A percentile compares a stretch with the other conserved stretches of the same genome.
These are phyloP conservation scores for Heteromyza rotundicornis DNA, from an alignment of 2,888 invertebrate species.

Conservation along the genomic window DNA sequence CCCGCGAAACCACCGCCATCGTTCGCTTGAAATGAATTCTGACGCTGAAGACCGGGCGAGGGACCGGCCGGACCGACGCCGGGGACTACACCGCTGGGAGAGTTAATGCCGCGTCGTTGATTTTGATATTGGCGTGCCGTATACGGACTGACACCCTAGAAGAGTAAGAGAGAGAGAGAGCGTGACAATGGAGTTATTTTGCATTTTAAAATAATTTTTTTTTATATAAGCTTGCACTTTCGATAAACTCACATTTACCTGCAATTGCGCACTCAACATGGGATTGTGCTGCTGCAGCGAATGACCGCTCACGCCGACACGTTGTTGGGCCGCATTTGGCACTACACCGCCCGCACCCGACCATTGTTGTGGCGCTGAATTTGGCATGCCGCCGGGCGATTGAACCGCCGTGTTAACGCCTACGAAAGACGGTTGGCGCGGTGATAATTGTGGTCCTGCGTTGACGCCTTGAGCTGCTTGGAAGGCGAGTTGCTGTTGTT, in stretches of 20 bases:
- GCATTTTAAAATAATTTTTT: background rate
- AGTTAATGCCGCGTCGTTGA: constrained; percentile 59
- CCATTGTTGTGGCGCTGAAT: constrained; percentile 43
- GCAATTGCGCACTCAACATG: constrained; percentile 85
- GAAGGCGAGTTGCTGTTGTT: constrained; percentile 40
- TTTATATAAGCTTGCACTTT: background rate
- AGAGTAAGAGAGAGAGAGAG: constrained; percentile 24
- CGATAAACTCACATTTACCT: constrained; percentile 65
- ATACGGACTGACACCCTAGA: constrained; percentile 56
- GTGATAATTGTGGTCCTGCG: constrained; percentile 59
- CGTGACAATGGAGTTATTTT: background rate
- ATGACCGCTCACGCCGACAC: too few relatives aligned
- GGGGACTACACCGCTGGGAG: constrained; percentile 52
- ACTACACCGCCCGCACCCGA: constrained; percentile 29
- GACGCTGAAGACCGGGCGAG: constrained; percentile 52
- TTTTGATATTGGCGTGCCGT: constrained; percentile 57
- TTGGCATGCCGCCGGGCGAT: constrained; percentile 59
- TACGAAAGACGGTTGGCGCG: constrained; percentile 54
- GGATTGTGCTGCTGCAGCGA: constrained; percentile 83
- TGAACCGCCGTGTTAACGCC: constrained; percentile 48
- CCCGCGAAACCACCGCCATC: constrained; percentile 45
- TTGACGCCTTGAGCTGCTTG: constrained; percentile 29
- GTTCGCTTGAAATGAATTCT: constrained; percentile 56
- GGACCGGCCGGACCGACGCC: constrained; percentile 28
- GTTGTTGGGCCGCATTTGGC: constrained; percentile 37